These are phyloP conservation scores for Pteropus alecto DNA, from an alignment of 2,113 vertebrate species.

Conservation along the genomic window DNA sequence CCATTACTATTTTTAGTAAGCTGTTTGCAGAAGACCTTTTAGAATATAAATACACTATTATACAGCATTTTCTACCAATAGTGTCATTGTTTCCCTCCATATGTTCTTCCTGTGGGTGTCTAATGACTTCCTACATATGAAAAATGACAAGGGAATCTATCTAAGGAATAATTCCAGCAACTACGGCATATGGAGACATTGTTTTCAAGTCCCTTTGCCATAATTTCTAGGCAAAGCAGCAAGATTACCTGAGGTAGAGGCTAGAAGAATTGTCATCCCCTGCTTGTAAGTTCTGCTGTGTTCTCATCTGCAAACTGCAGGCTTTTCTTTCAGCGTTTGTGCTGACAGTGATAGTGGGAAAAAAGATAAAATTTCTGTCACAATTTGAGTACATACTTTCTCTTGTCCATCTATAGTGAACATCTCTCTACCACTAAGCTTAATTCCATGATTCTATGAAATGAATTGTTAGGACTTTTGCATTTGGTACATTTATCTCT, in stretches of 20 bases:
- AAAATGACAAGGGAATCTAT: constrained; percentile 79
- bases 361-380: not conserved
- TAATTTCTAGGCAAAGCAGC: constrained; percentile 67
- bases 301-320: constrained; percentile 48
- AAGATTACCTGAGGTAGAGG: constrained; percentile 69
- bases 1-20: not conserved
- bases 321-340: not conserved
- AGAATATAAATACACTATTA: constrained; percentile 73
- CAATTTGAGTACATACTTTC: not conserved
- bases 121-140: constrained; percentile 82
- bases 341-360: not conserved
- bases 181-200: constrained; percentile 76
- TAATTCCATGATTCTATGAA: not conserved
- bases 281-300: constrained; percentile 64
- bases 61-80: constrained; percentile 68
- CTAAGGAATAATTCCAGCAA: constrained; percentile 80
- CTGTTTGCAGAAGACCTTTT: constrained; percentile 72
- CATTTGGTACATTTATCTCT: not conserved
- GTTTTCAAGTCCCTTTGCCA: constrained; percentile 76
- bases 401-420: not conserved
- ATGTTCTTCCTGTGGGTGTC: constrained; percentile 83
- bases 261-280: constrained; percentile 64
- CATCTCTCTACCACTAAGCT: not conserved
- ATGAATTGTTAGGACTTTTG: not conserved
- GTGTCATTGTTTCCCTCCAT: constrained; percentile 78